These are phyloP conservation scores for Lasiurus cinereus DNA, from an alignment of 2,113 vertebrate species.

Conservation along the genomic window DNA sequence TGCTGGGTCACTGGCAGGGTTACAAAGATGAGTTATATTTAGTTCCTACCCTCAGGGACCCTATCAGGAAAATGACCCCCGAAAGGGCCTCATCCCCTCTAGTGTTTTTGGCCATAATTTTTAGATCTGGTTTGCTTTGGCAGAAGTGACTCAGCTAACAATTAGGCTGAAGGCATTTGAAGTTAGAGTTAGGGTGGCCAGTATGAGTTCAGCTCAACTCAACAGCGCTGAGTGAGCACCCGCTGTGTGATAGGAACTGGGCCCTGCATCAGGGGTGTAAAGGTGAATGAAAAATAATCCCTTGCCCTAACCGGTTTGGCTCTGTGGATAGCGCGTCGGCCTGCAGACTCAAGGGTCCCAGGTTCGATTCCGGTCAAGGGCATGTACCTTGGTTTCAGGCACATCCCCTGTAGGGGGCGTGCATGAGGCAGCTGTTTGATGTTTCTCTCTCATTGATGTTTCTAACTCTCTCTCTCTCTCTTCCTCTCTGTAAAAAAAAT, in stretches of 20 bases:
- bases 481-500: too few relatives aligned
- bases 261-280: too few relatives aligned
- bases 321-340: too few relatives aligned
- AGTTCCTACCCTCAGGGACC: neutral
- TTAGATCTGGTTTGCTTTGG: neutral
- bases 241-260: rapidly evolving
- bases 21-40: neutral
- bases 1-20: neutral
- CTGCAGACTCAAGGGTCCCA: too few relatives aligned
- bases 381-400: too few relatives aligned
- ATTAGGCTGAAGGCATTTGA: neutral
- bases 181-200: neutral
- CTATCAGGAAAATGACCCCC: neutral
- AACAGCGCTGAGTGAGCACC: neutral
- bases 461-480: too few relatives aligned
- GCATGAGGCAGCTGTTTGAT: too few relatives aligned
- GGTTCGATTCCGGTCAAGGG: too few relatives aligned
- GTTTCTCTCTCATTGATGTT: too few relatives aligned
- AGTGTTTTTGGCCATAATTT: neutral
- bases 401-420: too few relatives aligned
- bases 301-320: too few relatives aligned
- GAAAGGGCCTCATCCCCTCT: neutral
- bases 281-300: neutral
- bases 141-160: neutral
- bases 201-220: neutral